Percentiles rank a stretch among this genome's conserved stretches.
phyloP scores from a whole-genome alignment of 1,140 invertebrate genomes.

The Ips nitidus region DNA sequence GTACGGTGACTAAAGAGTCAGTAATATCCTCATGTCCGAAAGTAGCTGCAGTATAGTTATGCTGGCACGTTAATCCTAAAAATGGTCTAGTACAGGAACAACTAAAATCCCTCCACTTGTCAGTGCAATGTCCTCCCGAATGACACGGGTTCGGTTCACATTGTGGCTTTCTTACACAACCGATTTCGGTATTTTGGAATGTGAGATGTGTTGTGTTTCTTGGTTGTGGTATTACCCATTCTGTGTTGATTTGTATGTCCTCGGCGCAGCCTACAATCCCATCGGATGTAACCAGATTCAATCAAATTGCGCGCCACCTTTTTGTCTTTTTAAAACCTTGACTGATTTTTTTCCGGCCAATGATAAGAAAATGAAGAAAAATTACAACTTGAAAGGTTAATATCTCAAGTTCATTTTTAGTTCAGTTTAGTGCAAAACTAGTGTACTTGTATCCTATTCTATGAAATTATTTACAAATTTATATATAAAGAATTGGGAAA shows the following conservation, averaged over 20 bases:
- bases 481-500: too few relatives aligned
- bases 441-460: too few relatives aligned
- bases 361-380: too few relatives aligned
- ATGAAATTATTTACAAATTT: too few relatives aligned
- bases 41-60: conserved; percentile 86
- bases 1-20: conserved; percentile 64
- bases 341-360: too few relatives aligned
- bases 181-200: conserved; percentile 62
- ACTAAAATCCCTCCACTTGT: conserved; percentile 71
- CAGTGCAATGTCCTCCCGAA: conserved; percentile 82
- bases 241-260: conserved; percentile 83
- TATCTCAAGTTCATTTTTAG: too few relatives aligned
- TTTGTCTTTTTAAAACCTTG: too few relatives aligned
- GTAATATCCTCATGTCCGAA: conserved; percentile 84
- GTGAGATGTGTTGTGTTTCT: conserved; percentile 36
- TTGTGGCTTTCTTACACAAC: conserved; percentile 77
- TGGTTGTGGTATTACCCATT: conserved; percentile 62
- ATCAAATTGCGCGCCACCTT: not conserved
- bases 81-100: conserved; percentile 86
- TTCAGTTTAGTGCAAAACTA: too few relatives aligned
- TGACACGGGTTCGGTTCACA: conserved; percentile 85
- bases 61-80: conserved; percentile 82
- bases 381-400: too few relatives aligned
- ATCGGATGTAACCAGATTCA: not conserved
- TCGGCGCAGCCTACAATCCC: conserved; percentile 75